phyloP scores from a whole-genome alignment of 92 coral and sea anemone species.

The Paramuricea clavata region DNA sequence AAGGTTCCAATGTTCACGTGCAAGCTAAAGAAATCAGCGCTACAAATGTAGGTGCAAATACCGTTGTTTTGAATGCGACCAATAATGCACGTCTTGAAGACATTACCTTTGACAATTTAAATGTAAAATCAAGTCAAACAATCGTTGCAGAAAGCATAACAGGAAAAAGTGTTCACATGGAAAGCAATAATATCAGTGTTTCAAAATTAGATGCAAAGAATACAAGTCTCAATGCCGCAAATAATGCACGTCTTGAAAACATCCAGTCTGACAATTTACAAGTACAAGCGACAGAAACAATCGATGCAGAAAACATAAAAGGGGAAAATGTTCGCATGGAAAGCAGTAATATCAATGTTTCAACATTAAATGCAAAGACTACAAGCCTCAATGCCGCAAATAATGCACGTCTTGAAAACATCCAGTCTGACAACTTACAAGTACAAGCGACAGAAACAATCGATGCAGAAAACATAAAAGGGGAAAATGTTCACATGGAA shows the following conservation, averaged over 20 bases:
- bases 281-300: not conserved
- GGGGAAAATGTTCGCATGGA: not conserved
- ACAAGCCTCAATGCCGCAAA: not conserved
- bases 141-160: not conserved
- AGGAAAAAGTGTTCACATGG: not conserved
- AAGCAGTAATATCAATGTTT: not conserved
- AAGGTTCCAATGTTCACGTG: not conserved
- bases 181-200: not conserved
- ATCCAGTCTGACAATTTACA: not conserved
- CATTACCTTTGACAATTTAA: not conserved
- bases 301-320: not conserved
- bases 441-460: not conserved
- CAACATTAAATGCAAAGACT: not conserved
- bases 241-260: not conserved
- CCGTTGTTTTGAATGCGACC: not conserved
- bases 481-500: not conserved
- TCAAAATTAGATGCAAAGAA: not conserved
- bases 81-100: not conserved
- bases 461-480: not conserved
- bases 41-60: not conserved
- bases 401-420: not conserved
- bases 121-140: not conserved
- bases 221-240: not conserved
- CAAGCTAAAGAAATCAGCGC: not conserved
- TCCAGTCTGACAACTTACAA: not conserved